phyloP scores from a whole-genome alignment of 2,797 vertebrate genomes.

The Antrozous pallidus region DNA sequence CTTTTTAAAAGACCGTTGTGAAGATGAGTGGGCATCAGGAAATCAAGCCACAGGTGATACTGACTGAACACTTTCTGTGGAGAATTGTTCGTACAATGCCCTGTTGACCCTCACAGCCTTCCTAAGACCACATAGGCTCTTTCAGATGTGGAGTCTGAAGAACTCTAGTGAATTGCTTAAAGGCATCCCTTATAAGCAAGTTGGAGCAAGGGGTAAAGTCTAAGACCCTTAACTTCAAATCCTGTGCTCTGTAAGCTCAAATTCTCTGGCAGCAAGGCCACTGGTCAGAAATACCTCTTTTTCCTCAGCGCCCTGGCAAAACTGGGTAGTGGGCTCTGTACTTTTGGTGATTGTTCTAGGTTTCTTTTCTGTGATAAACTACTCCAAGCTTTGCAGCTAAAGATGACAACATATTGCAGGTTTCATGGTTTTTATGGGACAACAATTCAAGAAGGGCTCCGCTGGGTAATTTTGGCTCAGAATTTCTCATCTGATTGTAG shows the following conservation, averaged over 20 bases:
- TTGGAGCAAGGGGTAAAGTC: neutral
- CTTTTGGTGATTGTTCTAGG: neutral
- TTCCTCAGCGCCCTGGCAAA: neutral
- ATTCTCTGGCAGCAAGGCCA: neutral
- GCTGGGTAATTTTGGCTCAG: neutral
- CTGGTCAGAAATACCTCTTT: neutral
- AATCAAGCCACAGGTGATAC: neutral
- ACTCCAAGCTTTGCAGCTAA: neutral
- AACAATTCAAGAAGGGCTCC: neutral
- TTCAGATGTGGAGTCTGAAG: neutral
- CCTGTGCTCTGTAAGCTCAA: neutral
- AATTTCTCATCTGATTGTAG: neutral
- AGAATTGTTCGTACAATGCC: neutral
- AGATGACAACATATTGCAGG: neutral
- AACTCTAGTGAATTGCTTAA: neutral
- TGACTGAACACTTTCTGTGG: neutral
- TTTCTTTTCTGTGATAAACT: neutral
- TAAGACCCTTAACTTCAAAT: neutral
- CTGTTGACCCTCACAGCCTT: neutral
- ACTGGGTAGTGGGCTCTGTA: neutral
- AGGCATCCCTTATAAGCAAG: neutral
- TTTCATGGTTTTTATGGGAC: neutral
- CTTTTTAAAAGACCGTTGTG: neutral
- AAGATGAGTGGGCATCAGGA: neutral
- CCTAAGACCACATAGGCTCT: neutral